Conservation (phyloP, 2,113 vertebrate genomes). For the Lichenostomus cassidix region DNA sequence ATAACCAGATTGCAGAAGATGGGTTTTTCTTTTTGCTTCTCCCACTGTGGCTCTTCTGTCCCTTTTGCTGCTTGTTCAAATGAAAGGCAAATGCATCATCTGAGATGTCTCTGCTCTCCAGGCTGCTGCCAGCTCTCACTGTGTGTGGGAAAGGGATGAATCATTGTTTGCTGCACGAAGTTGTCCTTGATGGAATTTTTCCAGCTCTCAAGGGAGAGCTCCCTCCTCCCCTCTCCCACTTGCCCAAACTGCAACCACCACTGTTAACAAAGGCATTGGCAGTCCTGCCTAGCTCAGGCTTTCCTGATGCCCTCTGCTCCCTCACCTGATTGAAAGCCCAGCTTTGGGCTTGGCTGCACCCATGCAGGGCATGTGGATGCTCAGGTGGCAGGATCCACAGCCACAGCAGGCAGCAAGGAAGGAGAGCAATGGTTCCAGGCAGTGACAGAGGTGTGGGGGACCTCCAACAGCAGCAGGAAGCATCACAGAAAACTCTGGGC, state of each 20-base stretch:
- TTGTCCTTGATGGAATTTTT: constrained; percentile 55
- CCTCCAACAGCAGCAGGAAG: background rate
- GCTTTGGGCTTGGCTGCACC: background rate
- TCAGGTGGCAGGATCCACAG: background rate
- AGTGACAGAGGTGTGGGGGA: background rate
- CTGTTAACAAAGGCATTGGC: background rate
- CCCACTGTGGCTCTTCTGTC: background rate
- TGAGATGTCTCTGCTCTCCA: constrained; percentile 19
- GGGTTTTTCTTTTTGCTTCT: constrained; percentile 10
- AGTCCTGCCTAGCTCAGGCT: background rate
- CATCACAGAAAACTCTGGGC: background rate
- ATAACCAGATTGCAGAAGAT: background rate
- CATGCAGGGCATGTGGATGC: rapidly evolving
- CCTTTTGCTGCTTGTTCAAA: background rate
- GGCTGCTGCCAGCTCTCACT: background rate
- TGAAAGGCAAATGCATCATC: constrained; percentile 29
- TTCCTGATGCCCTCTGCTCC: background rate
- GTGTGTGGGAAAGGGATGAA: constrained; percentile 49
- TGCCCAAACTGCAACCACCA: background rate
- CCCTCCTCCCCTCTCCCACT: background rate
- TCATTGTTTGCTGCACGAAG: constrained; percentile 31
- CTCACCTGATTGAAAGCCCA: background rate
- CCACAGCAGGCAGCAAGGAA: background rate
- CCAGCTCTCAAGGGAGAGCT: constrained; percentile 28
- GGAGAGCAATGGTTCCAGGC: rapidly evolving